Evolutionary conservation across 2,113 vertebrate species (phyloP).

Genomic region (Carlito syrichta): DNA sequence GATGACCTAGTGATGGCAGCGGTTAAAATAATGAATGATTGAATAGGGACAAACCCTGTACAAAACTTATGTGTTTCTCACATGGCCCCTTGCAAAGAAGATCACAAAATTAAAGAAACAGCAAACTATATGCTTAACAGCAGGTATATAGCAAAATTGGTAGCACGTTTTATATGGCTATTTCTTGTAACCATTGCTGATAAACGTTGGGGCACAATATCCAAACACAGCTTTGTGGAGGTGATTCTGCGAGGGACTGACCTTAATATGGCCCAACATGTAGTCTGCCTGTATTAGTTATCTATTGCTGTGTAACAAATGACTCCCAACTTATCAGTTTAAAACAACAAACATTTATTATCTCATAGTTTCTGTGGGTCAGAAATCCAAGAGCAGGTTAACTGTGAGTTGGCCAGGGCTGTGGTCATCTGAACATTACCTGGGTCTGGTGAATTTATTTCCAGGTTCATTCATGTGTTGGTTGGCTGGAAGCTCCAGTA

Average conservation of each 20-base stretch:
- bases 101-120: neutral
- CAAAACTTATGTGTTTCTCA: slow-evolving; percentile 16
- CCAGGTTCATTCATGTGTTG: neutral
- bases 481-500: neutral
- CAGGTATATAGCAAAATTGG: neutral
- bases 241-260: neutral
- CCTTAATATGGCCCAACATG: neutral
- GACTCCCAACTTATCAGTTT: neutral
- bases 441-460: neutral
- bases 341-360: neutral
- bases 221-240: neutral
- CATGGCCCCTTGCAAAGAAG: neutral
- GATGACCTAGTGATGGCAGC: neutral
- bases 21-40: neutral
- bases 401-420: neutral
- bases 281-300: neutral
- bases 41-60: neutral
- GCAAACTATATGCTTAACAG: neutral
- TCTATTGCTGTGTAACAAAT: slow-evolving; percentile 10
- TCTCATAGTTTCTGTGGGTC: neutral
- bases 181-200: neutral
- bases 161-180: neutral
- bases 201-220: neutral
- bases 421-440: neutral
- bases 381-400: neutral